Conservation (phyloP, 2,797 vertebrate genomes). For the Heliangelus exortis region DNA sequence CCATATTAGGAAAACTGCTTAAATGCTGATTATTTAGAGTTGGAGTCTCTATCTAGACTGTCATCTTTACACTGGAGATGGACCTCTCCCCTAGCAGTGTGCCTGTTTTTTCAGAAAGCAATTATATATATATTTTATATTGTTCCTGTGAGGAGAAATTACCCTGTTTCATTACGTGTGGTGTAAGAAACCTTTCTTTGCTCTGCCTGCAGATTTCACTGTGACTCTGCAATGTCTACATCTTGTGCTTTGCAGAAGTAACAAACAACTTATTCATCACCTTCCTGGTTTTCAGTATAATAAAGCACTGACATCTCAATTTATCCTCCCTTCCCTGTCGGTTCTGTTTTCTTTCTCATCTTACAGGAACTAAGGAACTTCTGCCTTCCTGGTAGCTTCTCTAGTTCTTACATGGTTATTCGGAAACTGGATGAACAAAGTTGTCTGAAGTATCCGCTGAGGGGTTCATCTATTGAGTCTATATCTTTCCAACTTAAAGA, state of each 20-base stretch:
- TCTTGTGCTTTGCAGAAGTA: not conserved
- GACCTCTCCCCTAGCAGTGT: not conserved
- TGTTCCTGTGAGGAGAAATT: not conserved
- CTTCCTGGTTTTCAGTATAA: not conserved
- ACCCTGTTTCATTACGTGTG: not conserved
- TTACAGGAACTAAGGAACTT: not conserved
- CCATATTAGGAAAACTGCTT: not conserved
- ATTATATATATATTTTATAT: not conserved
- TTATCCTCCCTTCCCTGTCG: not conserved
- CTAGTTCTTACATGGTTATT: not conserved
- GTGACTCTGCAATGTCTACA: accelerated
- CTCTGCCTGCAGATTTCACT: not conserved
- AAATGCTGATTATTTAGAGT: not conserved
- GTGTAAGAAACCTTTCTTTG: not conserved
- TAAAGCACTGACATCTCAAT: not conserved
- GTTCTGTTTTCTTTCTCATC: not conserved
- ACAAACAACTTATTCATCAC: not conserved
- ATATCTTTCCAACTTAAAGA: no score
- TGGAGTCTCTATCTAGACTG: not conserved
- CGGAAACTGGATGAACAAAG: not conserved
- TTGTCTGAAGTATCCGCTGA: not conserved
- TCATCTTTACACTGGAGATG: not conserved
- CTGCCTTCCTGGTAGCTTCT: not conserved
- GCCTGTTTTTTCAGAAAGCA: not conserved
- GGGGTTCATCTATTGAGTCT: no score